Evolutionary conservation across 2,797 vertebrate genomes (phyloP), one percentile per base, ranked within the genome.

Genomic region (Alcedo quadribrachys): DNA sequence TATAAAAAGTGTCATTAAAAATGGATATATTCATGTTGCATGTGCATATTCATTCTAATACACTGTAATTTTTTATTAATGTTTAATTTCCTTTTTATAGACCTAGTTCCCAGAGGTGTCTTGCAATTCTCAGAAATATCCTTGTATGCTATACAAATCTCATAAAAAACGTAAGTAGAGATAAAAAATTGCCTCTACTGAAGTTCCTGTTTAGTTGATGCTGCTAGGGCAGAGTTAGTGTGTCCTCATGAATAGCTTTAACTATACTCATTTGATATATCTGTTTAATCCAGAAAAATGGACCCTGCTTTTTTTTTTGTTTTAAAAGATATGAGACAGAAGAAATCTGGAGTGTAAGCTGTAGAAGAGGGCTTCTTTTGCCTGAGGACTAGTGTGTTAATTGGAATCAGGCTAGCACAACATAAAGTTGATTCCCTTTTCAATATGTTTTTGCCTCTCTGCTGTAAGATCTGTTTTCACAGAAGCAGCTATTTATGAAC

Each of bases 401-500:
- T 95, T 95, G 92, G 87, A 92, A 87, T 18, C 46, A 94, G 87
- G 61, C 80, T 90, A 81, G 90, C 92, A 93, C 88, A 94, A 92
- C 83, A 74, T 70, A 74, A 77, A 93, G 82, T 75, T 94, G 88
- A 83, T 89, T 90, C 58, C 27, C 77, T 87, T 57, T 85, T 71
- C 85, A 93, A 91, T 95, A 89, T 92, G 89, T 73, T 88, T 93
- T 92, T 79, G 65, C 33, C 17, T 91, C 74, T 87, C 62, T 90
- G 69, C 74, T 92, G 61, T 67, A 74, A 65, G 78, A 95, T 92
- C 82, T 95, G 75, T 91, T 96, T 94, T 83, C 71, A 60, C 67
- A 85, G 77, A 92, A 93, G 55, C 3, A 89, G 75, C 81, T 96
- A 91, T 96, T 95, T 96, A 87, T 93, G 95, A 94, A 90, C 85